Percentiles rank a stretch among this genome's conserved stretches.
Conservation (phyloP, 2,113 vertebrate genomes). For the Cranoglanis bouderius region DNA sequence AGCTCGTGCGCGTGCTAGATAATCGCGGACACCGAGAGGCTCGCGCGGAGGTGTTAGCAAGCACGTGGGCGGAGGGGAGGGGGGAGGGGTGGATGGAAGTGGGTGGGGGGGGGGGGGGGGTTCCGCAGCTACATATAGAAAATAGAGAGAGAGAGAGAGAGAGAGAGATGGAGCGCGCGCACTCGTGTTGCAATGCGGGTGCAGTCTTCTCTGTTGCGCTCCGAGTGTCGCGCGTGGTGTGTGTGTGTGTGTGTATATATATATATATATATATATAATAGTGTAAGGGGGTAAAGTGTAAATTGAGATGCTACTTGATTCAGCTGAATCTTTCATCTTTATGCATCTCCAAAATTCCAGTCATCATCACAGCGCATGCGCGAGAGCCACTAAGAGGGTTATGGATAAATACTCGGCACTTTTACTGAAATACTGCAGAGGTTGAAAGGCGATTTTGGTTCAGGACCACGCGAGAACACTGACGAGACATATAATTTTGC, state of each 20-base stretch:
- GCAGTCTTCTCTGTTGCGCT: background rate
- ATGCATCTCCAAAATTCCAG: background rate
- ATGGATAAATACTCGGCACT: background rate
- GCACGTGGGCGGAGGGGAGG: background rate
- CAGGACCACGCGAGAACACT: background rate
- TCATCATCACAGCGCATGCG: background rate
- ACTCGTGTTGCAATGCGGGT: slow-evolving; percentile 9
- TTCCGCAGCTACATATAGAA: background rate
- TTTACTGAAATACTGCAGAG: background rate
- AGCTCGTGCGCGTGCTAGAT: background rate
- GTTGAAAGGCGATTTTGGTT: background rate
- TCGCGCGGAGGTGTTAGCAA: background rate
- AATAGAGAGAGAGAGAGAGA: background rate
- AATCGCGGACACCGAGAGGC: background rate
- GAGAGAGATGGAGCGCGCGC: background rate
- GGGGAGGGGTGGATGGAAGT: background rate
- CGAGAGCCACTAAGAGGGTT: background rate
- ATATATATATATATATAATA: too few species aligned
- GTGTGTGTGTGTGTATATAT: background rate
- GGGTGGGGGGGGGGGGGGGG: background rate
- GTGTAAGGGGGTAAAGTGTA: background rate
- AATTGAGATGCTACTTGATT: background rate
- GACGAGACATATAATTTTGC: background rate
- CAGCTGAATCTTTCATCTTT: background rate
- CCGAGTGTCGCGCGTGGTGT: background rate